These are phyloP conservation scores for Bombus sibiricus DNA, from an alignment of 1,140 invertebrate species.

Conservation along the genomic window DNA sequence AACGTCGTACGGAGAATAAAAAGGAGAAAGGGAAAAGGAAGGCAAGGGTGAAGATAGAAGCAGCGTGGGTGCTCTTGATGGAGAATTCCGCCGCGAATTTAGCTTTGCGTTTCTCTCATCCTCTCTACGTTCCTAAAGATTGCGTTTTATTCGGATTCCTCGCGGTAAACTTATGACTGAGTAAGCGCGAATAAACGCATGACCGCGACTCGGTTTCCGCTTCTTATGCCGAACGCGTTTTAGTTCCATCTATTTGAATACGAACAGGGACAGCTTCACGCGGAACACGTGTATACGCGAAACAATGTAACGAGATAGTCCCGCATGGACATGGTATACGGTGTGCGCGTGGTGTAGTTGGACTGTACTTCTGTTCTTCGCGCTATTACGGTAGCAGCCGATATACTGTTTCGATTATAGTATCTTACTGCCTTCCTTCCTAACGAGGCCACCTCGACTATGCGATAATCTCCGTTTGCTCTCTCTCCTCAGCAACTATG, in stretches of 20 bases:
- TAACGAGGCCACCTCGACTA: constrained; percentile 52
- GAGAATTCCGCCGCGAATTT: neutral
- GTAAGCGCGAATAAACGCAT: no score
- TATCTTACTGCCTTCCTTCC: constrained; percentile 39
- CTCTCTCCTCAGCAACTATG: constrained; percentile 36
- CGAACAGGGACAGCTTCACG: neutral
- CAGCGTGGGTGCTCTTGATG: neutral
- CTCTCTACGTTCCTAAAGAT: neutral
- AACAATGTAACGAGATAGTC: constrained; percentile 42
- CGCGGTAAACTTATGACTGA: no score
- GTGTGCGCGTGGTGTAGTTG: neutral
- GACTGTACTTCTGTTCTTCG: neutral
- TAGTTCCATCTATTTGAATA: constrained; percentile 11
- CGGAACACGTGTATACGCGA: constrained; percentile 13
- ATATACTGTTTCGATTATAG: constrained; percentile 47
- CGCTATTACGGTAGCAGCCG: constrained; percentile 2
- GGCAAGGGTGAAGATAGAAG: no score
- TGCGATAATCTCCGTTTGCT: constrained; percentile 40
- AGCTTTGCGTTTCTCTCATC: neutral
- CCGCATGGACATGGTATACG: neutral
- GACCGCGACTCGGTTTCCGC: no score
- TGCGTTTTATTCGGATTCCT: neutral
- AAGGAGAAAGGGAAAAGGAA: no score
- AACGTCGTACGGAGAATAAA: neutral
- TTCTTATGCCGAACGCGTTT: constrained; percentile 26